Base-by-base conservation (phyloP, 1,140 invertebrate genomes). In the Papilio aristodemus region DNA sequence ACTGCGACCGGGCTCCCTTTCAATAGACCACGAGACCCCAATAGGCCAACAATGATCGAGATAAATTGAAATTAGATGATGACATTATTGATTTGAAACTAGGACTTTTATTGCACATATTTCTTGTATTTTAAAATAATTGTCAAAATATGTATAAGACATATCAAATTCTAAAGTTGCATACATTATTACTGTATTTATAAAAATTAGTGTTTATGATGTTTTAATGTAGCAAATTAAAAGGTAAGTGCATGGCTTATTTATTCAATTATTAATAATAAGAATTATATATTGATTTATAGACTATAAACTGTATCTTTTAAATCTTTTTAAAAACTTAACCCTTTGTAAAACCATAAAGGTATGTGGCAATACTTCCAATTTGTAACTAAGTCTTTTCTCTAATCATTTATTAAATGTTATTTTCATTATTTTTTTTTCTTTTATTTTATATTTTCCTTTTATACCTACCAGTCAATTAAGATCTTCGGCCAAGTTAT, bases 1-100 rank as follows among this genome's bases (percentile, higher is more conserved):
- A 92, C 72, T 93, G 93, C 77, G 91, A 93, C 79, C 75, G 90
- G 5, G 77, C 92, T 5, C 92, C 93, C 0, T 86, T 92, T 25
- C 78, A 81, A 57, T 86, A 83, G 71, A 64, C 60, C 63, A 19
- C 4, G 54, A 72, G 10, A 36, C 6, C 70, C 43, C 67, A 66
- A 19, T 43, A 50, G 54, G 54, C 37, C 27, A 41, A 69, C n/a
- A 76, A 54, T 39, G 9, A 68, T 60, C 63, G 62, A 7, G 66
- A 58, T 36, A 11, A 69, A 66, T 38, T 67, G 62, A 69, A 57
- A 60, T 66, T 41, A 41, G 39, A 32, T 32, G 39, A 13, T 4
- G 5, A 8, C 43, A 50, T 50, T 50, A 19, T 50, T 50, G 2
- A 22, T 19, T 50, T 50, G 19, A 50, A 50, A 22, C 8, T 50